Evolutionary conservation across 2,888 invertebrate species (phyloP).

Genomic region (Platynereis dumerilii): DNA sequence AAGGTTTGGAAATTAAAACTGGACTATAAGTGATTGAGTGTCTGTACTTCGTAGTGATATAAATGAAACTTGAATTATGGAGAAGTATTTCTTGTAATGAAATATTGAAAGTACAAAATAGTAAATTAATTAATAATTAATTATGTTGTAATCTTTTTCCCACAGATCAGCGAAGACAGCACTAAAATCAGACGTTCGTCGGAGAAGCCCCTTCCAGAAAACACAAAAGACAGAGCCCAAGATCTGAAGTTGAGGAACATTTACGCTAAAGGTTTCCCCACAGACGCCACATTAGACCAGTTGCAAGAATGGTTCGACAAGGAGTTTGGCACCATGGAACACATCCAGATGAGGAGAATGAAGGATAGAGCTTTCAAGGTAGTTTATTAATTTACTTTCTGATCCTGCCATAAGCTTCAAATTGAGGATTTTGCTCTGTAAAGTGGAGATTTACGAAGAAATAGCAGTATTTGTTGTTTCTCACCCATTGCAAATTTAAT

Average conservation of each 20-base stretch:
- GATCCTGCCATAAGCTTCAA: background rate
- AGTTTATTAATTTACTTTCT: constrained; percentile 5
- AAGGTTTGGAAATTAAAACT: no score
- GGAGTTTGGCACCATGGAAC: constrained; percentile 72
- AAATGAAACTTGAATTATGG: no score
- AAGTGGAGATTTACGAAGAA: background rate
- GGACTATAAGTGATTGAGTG: no score
- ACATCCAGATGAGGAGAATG: constrained; percentile 67
- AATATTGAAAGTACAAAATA: no score
- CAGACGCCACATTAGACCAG: constrained; percentile 72
- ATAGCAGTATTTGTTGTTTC: no score
- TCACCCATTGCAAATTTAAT: no score
- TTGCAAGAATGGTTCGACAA: constrained; percentile 77
- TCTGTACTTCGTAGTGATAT: no score
- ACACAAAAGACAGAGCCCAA: constrained; percentile 82
- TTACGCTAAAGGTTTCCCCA: constrained; percentile 70
- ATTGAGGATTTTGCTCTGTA: background rate
- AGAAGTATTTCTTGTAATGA: no score
- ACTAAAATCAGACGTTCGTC: constrained; percentile 78
- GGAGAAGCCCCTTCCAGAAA: constrained; percentile 80
- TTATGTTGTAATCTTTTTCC: constrained; percentile 11
- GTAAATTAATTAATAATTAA: background rate
- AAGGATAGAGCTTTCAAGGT: constrained; percentile 59
- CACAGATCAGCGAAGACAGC: constrained; percentile 72
- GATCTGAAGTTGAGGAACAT: constrained; percentile 78